phyloP scores from a whole-genome alignment of 2,797 vertebrate species.

The Melanotaenia parkinsoni region DNA sequence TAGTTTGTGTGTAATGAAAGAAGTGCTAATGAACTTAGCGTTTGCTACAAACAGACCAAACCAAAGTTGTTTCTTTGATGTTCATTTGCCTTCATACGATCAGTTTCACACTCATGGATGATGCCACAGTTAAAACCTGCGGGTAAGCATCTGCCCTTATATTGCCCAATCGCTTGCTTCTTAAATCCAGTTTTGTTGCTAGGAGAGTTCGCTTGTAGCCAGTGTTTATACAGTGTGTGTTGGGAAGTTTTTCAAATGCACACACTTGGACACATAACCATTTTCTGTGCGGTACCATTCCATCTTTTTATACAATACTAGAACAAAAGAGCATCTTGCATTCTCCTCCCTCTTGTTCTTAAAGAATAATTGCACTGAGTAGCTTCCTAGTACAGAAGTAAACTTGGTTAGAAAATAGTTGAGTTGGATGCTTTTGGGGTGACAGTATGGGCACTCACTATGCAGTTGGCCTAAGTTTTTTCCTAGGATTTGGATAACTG shows the following conservation, averaged over 20 bases:
- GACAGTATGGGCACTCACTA: constrained; percentile 1
- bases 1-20: constrained; percentile 68
- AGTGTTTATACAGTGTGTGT: neutral
- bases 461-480: constrained; percentile 20
- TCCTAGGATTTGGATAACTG: constrained; percentile 25
- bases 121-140: constrained; percentile 32
- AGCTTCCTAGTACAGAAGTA: constrained; percentile 38
- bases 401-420: constrained; percentile 31
- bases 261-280: neutral
- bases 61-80: constrained; percentile 70
- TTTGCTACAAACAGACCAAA: constrained; percentile 72
- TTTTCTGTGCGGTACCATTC: neutral
- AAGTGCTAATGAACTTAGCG: constrained; percentile 73
- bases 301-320: neutral
- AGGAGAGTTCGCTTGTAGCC: constrained; percentile 36
- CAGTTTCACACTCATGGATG: constrained; percentile 43
- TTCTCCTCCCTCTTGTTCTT: constrained; percentile 16
- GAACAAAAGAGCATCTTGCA: constrained; percentile 24
- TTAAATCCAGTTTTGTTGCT: constrained; percentile 49
- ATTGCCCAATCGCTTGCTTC: constrained; percentile 39
- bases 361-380: constrained; percentile 19
- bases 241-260: neutral
- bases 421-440: constrained; percentile 15
- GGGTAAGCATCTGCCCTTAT: constrained; percentile 64
- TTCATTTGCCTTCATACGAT: constrained; percentile 49